Base-by-base conservation (phyloP, 1,140 invertebrate genomes). In the Solenopsis fugax region DNA sequence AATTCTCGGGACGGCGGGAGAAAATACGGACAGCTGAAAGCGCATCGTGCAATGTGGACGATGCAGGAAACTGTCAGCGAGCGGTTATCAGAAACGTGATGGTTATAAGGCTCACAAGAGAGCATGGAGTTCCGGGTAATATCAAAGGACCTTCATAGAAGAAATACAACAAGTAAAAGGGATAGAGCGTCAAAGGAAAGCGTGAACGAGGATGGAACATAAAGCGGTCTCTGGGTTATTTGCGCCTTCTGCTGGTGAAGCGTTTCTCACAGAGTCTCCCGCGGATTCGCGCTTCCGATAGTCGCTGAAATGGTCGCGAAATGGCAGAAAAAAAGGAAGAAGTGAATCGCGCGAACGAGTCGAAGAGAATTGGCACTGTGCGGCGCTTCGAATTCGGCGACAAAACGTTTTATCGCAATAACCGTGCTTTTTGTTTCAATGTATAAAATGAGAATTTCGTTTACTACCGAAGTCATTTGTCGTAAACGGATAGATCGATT, bases 61-160 rank as follows among this genome's bases (percentile, higher is more conserved):
- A 64, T 34, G 18, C 5, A 50, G 13, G 7, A 34, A 77, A 77
- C 41, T 77, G 34, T 80, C 48, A 69, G 21, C 16, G 10, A 67
- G 4, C 52, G 21, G 13, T 71, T 56, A 81, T 71, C 29, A 71
- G 52, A 81, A 71, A 71, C 62, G 10, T 41, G 21, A 71, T 41
- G 21, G 34, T 81, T 81, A 71, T 67, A 54, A 37, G 62, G 10
- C 9, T 81, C 34, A 56, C 48, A 54, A 81, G n/a, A 12, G n/a
- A 69, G 21, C 0, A 13, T 18, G 41, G n/a, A 69, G n/a, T 45
- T 69, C n/a, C 10, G 13, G 3, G 5, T 69, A 80, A 80, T 80
- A 48, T 85, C 80, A 85, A 89, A 89, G 34, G 13, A 71, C 16
- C 41, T 54, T 89, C 58, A 62, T 88, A 86, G 67, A 78, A 88